Evolutionary conservation across 2,888 invertebrate genomes (phyloP).

Genomic region (Zygothrica quintamaculata): DNA sequence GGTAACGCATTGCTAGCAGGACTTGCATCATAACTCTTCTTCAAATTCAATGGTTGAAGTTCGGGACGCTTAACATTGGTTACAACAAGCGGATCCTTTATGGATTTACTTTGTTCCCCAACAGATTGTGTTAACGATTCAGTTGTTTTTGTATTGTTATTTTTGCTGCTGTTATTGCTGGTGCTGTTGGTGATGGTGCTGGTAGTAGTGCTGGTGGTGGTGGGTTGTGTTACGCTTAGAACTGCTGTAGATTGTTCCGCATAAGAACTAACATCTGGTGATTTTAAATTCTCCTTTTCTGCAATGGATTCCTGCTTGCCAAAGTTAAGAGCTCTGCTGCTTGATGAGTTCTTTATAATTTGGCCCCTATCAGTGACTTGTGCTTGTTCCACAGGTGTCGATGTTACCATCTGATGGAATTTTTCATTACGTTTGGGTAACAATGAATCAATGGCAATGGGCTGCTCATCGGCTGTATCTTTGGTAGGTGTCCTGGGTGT

Average conservation of each 20-base stretch:
- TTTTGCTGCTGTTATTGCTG: too few species aligned
- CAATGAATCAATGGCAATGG: not conserved
- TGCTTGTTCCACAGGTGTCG: conserved; percentile 71
- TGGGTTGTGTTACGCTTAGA: conserved; percentile 15
- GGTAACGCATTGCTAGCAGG: conserved; percentile 65
- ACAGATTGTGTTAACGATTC: conserved; percentile 7
- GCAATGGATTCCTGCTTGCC: conserved; percentile 41
- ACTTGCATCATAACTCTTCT: conserved; percentile 86
- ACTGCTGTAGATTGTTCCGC: conserved; percentile 28
- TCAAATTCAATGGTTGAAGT: conserved; percentile 84
- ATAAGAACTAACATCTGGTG: conserved; percentile 17
- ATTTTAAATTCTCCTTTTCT: conserved; percentile 9
- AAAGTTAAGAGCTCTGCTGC: conserved; percentile 54
- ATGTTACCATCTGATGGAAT: conserved; percentile 70
- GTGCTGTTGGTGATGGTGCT: not conserved
- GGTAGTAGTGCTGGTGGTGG: conserved; percentile 12
- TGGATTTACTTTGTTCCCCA: conserved; percentile 17
- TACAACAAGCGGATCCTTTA: conserved; percentile 17
- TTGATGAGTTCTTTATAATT: conserved; percentile 12
- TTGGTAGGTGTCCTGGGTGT: conserved; percentile 48
- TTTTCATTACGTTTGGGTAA: conserved; percentile 18
- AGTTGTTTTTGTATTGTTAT: conserved; percentile 26
- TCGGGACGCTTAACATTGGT: conserved; percentile 80
- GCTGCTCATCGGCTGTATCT: conserved; percentile 36
- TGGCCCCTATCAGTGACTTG: conserved; percentile 4